A percentile compares a stretch with the other conserved stretches of the same genome.
Conservation (phyloP, 2,797 vertebrate genomes). For the Leuciscus waleckii region DNA sequence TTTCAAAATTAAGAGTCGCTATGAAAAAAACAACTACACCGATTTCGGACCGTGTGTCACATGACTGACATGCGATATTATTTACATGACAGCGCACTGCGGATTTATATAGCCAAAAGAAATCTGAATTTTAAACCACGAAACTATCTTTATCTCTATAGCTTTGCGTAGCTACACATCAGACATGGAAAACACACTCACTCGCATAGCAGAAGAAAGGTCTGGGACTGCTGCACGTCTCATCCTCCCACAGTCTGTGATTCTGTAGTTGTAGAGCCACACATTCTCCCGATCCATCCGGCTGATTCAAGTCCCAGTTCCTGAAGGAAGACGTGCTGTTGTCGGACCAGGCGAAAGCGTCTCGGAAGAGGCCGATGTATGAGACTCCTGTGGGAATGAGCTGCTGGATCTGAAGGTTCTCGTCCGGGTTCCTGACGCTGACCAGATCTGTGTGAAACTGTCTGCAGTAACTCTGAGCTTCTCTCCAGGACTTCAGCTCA, state of each 20-base stretch:
- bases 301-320: background rate
- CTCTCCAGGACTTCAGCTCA: fast-evolving
- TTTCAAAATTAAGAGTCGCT: too few species aligned
- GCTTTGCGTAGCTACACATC: background rate
- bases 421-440: background rate
- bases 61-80: too few species aligned
- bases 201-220: background rate
- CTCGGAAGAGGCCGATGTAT: background rate
- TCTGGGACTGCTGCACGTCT: background rate
- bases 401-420: background rate
- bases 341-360: background rate
- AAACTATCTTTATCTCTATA: background rate
- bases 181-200: background rate
- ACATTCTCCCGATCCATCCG: background rate
- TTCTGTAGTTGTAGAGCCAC: background rate
- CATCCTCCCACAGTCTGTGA: background rate
- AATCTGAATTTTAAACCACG: background rate
- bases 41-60: too few species aligned
- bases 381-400: background rate
- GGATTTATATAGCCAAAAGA: too few species aligned
- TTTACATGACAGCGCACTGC: too few species aligned
- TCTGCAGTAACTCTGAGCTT: background rate
- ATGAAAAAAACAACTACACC: too few species aligned
- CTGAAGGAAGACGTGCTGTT: background rate
- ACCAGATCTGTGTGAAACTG: background rate